A percentile compares a stretch with the other conserved stretches of the same genome.
These are phyloP conservation scores for Intellagama lesueurii DNA, from an alignment of 2,797 vertebrate genomes.

Conservation along the genomic window DNA sequence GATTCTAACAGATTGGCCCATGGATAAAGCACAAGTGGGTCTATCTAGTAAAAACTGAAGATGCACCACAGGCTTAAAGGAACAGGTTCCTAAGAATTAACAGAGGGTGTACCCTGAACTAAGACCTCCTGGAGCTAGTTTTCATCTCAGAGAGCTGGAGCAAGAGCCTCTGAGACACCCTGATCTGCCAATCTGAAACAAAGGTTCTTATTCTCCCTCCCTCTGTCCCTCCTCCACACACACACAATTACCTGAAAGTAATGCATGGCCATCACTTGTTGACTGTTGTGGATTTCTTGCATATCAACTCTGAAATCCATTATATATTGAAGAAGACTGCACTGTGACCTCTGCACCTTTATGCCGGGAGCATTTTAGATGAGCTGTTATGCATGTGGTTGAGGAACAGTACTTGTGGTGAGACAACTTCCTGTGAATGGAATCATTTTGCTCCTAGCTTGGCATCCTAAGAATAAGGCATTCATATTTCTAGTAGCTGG, in stretches of 20 bases:
- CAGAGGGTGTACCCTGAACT: too few species aligned
- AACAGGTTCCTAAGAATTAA: too few species aligned
- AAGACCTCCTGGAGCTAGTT: too few species aligned
- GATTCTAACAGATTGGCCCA: not conserved
- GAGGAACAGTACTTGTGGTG: not conserved
- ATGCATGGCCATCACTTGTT: slow-evolving; percentile 11
- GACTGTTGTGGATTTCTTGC: not conserved
- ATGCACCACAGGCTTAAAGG: too few species aligned
- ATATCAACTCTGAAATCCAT: not conserved
- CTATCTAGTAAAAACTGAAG: too few species aligned
- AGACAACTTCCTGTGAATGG: not conserved
- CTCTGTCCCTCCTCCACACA: too few species aligned
- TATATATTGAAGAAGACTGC: not conserved
- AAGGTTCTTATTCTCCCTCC: not conserved
- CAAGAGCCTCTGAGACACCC: too few species aligned
- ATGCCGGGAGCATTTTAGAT: not conserved
- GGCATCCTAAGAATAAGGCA: slow-evolving; percentile 21
- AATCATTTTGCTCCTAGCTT: slow-evolving; percentile 20
- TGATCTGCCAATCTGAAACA: not conserved
- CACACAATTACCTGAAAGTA: not conserved
- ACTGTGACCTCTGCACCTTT: not conserved
- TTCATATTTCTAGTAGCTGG: slow-evolving; percentile 29
- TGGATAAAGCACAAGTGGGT: too few species aligned
- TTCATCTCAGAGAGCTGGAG: not conserved
- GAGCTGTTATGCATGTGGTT: slow-evolving; percentile 1